Evolutionary conservation across 2,113 vertebrate species (phyloP), one percentile per base, ranked within the genome.

Genomic region (Neogobius melanostomus): DNA sequence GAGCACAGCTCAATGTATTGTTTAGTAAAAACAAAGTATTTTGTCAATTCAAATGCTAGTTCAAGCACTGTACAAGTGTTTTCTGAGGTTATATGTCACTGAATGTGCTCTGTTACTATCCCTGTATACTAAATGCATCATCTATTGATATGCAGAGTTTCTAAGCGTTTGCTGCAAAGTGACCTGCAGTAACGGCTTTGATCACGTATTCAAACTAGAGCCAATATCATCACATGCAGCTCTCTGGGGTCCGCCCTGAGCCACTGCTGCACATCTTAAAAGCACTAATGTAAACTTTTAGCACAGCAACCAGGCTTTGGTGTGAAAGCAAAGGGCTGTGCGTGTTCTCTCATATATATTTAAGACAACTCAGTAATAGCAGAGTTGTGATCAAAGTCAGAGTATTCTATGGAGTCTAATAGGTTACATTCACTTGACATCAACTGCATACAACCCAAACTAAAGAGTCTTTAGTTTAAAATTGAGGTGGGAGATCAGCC

Each of bases 101-200:
- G 11, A 36, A 14, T 6, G 56, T 10, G 21, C 56, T 56, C 16
- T 56, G 28, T 12, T 59, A 70, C 50, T 15, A 62, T 3, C 60
- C 5, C 43, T n/a, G 43, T 47, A 46, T 62, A 62, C 44, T 45
- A 21, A 48, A 17, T 17, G 45, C 16, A 14, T 21, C 6, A 8
- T 28, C 10, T 63, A 46, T 48, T 48, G 62, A 64, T 64, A 48
- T 48, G 11, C 11, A 48, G 44, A 21, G 62, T 17, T 17, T 45
- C 12, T 45, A 44, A 45, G 36, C 42, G 5, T 44, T 36, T 15
- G 59, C 36, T 44, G 59, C 15, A 44, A 44, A 61, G 59, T 48
- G 16, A 64, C 62, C 62, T 48, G 45, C 62, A 64, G 62, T 47
- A 48, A 46, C 21, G 6, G 45, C 62, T 64, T 64, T 64, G 62